These are phyloP conservation scores for Artemia sinica DNA, from an alignment of 2,888 invertebrate species.

Conservation along the genomic window DNA sequence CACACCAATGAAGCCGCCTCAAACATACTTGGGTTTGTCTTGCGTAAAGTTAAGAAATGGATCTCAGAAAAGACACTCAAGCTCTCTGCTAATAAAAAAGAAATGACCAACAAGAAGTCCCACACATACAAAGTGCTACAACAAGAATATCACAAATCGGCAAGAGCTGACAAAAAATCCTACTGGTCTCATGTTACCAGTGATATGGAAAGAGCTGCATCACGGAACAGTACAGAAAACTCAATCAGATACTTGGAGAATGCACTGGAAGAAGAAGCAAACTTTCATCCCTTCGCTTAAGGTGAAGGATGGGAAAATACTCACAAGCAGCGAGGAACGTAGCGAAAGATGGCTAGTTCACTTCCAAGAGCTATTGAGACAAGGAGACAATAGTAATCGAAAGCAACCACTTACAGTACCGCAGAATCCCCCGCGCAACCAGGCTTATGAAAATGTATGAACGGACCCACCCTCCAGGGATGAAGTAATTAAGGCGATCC, in stretches of 20 bases:
- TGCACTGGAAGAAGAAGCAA: not conserved
- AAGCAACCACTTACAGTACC: no score
- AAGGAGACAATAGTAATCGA: no score
- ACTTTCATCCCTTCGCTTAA: not conserved
- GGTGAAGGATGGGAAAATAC: no score
- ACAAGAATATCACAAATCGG: not conserved
- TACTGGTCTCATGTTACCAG: not conserved
- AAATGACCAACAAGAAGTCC: not conserved
- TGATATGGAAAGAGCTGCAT: not conserved
- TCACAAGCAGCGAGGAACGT: no score
- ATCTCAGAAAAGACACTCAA: not conserved
- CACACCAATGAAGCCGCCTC: no score
- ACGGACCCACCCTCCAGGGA: no score
- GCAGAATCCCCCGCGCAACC: no score
- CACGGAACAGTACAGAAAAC: constrained; percentile 5
- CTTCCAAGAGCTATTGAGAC: no score
- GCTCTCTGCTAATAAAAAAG: not conserved
- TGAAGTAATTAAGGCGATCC: no score
- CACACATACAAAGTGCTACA: not conserved
- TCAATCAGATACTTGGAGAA: not conserved
- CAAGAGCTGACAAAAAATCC: not conserved
- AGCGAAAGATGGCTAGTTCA: no score
- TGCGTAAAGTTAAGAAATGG: not conserved
- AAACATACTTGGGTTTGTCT: not conserved
- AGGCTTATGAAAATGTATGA: no score